Base-by-base conservation (phyloP, 2,888 invertebrate genomes). In the Leptarthrus brevirostris region DNA sequence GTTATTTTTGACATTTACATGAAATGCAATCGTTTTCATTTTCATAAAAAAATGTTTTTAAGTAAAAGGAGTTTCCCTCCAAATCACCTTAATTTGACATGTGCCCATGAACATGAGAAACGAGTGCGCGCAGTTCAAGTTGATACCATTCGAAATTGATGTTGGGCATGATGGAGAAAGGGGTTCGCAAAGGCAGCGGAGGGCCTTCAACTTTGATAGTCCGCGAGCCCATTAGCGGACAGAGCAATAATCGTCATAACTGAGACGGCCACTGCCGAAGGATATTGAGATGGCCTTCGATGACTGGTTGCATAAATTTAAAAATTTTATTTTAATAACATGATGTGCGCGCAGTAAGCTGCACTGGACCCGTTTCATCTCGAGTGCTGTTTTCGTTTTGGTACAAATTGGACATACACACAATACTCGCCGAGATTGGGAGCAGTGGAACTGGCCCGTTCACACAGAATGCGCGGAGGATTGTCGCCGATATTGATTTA, bases 101-200 rank as follows among this genome's bases (percentile, higher is more conserved):
- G 52, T 69, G 69, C 69, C 69, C 69, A 69, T 54, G 71, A 53
- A 54, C 71, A 54, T 54, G 54, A 71, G 71, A 71, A 36, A 53
- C 24, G 53, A 40, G 71, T 36, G 36, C 71, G 24, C 14, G 22
- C 30, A 12, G 30, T 36, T 40, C 36, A 12, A 36, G 18, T 14
- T 54, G 24, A 54, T 24, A 22, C 10, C 54, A n/a, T 10, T 53
- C 40, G 5, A 36, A 40, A 40, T 20, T 14, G 34, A 18, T 24
- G 20, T 20, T 24, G 22, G 14, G 36, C 20, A 40, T 14, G 24
- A n/a, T 8, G 3, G 36, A 18, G 58, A 16, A 18, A 2, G 18
- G 36, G 36, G 16, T 61, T 4, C 18, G 34, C 24, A 8, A 5
- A 34, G 34, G 18, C 14, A 36, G 52, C 34, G 14, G 34, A 26